phyloP scores from a whole-genome alignment of 2,888 invertebrate species.

The Cataglyphis albicans region DNA sequence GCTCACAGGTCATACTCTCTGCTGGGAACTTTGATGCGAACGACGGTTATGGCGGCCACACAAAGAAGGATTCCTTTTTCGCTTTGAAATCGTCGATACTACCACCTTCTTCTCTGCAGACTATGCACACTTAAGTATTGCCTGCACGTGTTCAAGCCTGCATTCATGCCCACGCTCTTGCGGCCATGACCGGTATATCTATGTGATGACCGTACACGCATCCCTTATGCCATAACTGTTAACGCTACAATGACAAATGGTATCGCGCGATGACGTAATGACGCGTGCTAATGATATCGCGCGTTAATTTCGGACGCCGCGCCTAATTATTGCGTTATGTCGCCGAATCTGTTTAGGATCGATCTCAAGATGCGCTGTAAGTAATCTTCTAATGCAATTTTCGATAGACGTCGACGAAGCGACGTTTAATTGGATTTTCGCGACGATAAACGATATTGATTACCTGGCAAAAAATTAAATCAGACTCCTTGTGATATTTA shows the following conservation, averaged over 20 bases:
- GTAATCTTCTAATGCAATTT: background rate
- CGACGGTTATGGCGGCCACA: background rate
- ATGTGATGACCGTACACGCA: slow-evolving; percentile 21
- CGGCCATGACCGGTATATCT: slow-evolving; percentile 45
- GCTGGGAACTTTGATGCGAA: slow-evolving; percentile 30
- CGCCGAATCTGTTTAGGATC: slow-evolving; percentile 31
- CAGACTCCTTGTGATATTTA: background rate
- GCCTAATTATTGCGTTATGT: slow-evolving; percentile 34
- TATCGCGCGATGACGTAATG: slow-evolving; percentile 38
- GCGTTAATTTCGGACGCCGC: slow-evolving; percentile 26
- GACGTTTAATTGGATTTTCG: slow-evolving; percentile 18
- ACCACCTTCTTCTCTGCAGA: background rate
- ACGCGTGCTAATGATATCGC: slow-evolving; percentile 43
- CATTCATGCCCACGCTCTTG: slow-evolving; percentile 16
- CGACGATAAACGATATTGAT: background rate
- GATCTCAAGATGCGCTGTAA: slow-evolving; percentile 1
- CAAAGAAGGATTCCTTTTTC: slow-evolving; percentile 6
- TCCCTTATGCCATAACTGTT: slow-evolving; percentile 25
- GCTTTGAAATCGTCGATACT: background rate
- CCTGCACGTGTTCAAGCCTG: background rate
- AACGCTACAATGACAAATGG: slow-evolving; percentile 46
- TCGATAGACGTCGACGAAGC: background rate
- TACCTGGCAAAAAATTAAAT: background rate
- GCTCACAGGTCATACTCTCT: slow-evolving; percentile 27
- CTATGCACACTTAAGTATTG: background rate